phyloP scores from a whole-genome alignment of 2,113 vertebrate genomes.

The Trachemys scripta region DNA sequence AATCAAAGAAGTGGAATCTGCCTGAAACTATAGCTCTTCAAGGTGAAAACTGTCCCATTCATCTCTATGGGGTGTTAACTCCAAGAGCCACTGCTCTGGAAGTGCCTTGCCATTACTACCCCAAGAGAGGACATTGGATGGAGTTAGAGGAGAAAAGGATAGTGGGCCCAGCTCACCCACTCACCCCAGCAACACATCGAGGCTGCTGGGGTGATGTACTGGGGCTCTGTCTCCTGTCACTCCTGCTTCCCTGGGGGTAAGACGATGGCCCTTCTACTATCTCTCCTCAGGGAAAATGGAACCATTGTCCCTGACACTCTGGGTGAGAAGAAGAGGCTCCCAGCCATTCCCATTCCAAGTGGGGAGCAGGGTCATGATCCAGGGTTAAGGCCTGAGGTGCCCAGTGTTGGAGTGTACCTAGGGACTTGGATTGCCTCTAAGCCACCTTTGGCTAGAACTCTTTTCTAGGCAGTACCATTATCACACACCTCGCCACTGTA shows the following conservation, averaged over 20 bases:
- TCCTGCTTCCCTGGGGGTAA: neutral
- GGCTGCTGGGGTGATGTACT: neutral
- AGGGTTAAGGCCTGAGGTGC: neutral
- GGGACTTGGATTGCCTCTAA: neutral
- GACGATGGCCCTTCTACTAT: neutral
- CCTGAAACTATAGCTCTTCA: neutral
- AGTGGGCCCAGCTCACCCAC: neutral
- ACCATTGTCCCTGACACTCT: neutral
- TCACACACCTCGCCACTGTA: neutral
- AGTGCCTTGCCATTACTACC: neutral
- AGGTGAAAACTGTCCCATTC: neutral
- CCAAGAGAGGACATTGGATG: neutral
- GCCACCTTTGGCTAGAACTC: neutral
- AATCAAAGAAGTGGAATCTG: neutral
- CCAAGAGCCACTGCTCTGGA: fast-evolving
- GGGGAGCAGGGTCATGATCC: fast-evolving
- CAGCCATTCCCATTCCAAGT: neutral
- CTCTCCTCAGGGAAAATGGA: neutral
- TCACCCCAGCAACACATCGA: neutral
- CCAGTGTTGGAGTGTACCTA: neutral
- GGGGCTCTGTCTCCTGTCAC: neutral
- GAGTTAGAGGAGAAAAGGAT: neutral
- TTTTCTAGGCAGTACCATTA: neutral
- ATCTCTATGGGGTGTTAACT: neutral
- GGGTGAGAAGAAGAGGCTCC: neutral